phyloP scores from a whole-genome alignment of 2,888 invertebrate genomes.

The Acronicta aceris region DNA sequence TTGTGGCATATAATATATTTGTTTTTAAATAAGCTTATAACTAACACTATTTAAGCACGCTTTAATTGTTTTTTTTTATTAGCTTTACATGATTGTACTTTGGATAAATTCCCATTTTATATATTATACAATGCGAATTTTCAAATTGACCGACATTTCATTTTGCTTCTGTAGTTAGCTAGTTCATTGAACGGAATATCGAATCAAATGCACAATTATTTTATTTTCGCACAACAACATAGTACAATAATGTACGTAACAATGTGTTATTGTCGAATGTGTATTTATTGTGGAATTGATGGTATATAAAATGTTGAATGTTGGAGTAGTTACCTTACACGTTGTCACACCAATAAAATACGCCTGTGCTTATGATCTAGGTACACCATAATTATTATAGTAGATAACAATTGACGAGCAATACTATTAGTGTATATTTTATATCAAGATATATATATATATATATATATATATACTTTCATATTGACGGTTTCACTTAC shows the following conservation, averaged over 20 bases:
- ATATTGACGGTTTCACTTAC: slow-evolving; percentile 1
- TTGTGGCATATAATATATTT: slow-evolving; percentile 47
- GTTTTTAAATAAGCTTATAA: slow-evolving; percentile 56
- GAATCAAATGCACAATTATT: slow-evolving; percentile 70
- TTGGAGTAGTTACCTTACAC: slow-evolving; percentile 15
- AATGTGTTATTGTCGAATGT: slow-evolving; percentile 24
- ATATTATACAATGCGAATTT: slow-evolving; percentile 58
- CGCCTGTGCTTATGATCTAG: slow-evolving; percentile 29
- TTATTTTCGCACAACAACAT: slow-evolving; percentile 64
- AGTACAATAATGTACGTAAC: slow-evolving; percentile 38
- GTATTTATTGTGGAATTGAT: slow-evolving; percentile 49
- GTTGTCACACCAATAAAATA: slow-evolving; percentile 19
- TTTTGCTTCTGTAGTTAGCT: slow-evolving; percentile 59
- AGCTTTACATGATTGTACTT: slow-evolving; percentile 60
- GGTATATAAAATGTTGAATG: slow-evolving; percentile 20
- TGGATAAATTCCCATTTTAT: slow-evolving; percentile 57
- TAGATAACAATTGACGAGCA: slow-evolving; percentile 28
- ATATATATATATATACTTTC: background rate
- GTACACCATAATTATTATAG: slow-evolving; percentile 14
- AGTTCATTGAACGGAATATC: slow-evolving; percentile 58
- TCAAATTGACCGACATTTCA: slow-evolving; percentile 56
- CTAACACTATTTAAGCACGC: slow-evolving; percentile 63
- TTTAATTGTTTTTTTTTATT: slow-evolving; percentile 56
- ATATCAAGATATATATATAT: slow-evolving; percentile 2
- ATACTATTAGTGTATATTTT: slow-evolving; percentile 16